Evolutionary conservation across 2,113 vertebrate genomes (phyloP), one percentile per base, ranked within the genome.

Genomic region (Toxotes chatareus): DNA sequence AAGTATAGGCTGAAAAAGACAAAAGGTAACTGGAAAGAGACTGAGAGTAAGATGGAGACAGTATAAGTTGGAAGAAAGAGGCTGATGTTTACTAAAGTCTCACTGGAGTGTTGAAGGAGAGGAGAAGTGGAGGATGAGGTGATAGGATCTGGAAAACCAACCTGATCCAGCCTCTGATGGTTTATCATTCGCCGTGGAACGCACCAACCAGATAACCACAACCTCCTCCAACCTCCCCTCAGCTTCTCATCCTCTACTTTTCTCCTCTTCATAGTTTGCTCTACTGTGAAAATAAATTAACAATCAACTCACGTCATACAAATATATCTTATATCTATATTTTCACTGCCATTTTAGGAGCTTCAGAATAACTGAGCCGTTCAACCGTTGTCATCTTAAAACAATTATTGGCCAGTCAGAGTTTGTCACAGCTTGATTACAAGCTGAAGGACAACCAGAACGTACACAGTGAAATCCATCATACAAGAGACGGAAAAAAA

Each of bases 61-160:
- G 66, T 47, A 16, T 38, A 63, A 36, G n/a, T 7, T 31, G 44
- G 32, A 38, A 17, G 7, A 44, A 55, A 23, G 17, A 67, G 27
- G 23, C n/a, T 31, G 17, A 40, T 88, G 80, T 86, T 87, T 82
- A 83, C 56, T 84, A 23, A 76, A 63, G 70, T 64, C 72, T 76
- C 36, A 34, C 38, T 49, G 59, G 44, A 76, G 79, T 56, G n/a
- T 56, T 56, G 5, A 59, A 31, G 23, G 64, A 69, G 74, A 76
- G 40, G 13, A 57, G 83, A 55, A 31, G 72, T 17, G 55, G 60
- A n/a, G 76, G 75, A 65, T 84, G 13, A 69, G 23, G 23, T 8
- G 94, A 95, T 93, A 90, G 75, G 83, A 95, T 95, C 93, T 90
- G 89, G 82, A 80, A 93, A 87, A 86, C 74, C 78, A 82, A 88